phyloP scores from a whole-genome alignment of 2,113 vertebrate species.

The Phasianus colchicus region DNA sequence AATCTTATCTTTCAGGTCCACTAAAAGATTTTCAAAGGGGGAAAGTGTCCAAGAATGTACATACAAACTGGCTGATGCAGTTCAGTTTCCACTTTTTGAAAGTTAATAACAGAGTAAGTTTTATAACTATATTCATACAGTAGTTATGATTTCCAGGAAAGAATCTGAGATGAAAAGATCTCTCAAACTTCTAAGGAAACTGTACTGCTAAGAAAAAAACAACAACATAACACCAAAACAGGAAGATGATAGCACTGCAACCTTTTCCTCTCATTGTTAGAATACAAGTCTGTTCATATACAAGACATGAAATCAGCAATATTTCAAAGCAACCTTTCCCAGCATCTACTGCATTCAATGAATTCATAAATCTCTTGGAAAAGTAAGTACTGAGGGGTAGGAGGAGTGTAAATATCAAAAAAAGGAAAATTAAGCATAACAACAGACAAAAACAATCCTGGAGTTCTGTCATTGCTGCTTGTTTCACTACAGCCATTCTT shows the following conservation, averaged over 20 bases:
- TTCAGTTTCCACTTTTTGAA: neutral
- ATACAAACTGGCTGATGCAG: neutral
- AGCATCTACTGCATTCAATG: neutral
- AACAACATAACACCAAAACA: no score
- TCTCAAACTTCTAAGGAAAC: neutral
- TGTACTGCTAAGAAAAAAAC: neutral
- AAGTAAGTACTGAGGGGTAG: neutral
- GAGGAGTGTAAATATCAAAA: neutral
- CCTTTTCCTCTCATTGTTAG: neutral
- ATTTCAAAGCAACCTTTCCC: neutral
- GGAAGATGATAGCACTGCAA: neutral
- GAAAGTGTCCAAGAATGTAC: neutral
- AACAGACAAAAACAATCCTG: neutral
- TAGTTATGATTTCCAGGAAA: neutral
- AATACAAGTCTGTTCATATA: neutral
- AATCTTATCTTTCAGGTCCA: neutral
- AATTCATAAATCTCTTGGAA: neutral
- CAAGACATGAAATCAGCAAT: neutral
- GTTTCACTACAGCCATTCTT: neutral
- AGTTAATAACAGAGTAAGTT: neutral
- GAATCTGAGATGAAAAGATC: neutral
- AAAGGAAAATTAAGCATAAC: neutral
- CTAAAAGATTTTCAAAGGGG: neutral
- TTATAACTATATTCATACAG: neutral
- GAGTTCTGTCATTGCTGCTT: neutral